These are phyloP conservation scores for Antechinus stuartii DNA, from an alignment of 2,113 vertebrate species.

Conservation along the genomic window DNA sequence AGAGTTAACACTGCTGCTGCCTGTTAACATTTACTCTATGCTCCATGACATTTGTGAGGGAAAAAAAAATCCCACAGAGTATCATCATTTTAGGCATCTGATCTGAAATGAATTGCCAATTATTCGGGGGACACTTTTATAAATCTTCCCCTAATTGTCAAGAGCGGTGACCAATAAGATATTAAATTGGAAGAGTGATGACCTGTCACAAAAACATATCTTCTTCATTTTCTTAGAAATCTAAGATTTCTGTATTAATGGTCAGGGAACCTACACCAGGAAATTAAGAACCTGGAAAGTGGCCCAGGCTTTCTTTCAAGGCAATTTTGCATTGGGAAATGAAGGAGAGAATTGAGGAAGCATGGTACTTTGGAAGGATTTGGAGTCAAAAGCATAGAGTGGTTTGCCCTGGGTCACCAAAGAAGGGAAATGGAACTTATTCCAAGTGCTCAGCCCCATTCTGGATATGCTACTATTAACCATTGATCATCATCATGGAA, in stretches of 20 bases:
- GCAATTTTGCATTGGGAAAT: conserved; percentile 17
- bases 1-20: conserved; percentile 24
- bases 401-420: background rate
- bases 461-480: background rate
- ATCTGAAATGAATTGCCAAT: conserved; percentile 74
- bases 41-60: conserved; percentile 38
- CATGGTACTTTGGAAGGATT: background rate
- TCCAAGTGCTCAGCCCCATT: background rate
- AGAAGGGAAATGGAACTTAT: background rate
- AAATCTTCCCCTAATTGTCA: conserved; percentile 66
- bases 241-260: conserved; percentile 48
- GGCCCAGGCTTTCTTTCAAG: conserved; percentile 10
- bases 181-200: conserved; percentile 43
- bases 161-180: conserved; percentile 65
- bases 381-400: background rate
- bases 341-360: background rate
- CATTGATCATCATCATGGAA: background rate
- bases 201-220: background rate
- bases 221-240: conserved; percentile 50
- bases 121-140: conserved; percentile 59
- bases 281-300: background rate
- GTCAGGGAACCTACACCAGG: conserved; percentile 10
- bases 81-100: conserved; percentile 63
- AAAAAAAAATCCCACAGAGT: conserved; percentile 44
- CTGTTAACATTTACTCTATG: conserved; percentile 58